Percentiles rank a stretch among this genome's conserved stretches.
Evolutionary conservation across 2,797 vertebrate species (phyloP).

Genomic region (Squalus acanthias): DNA sequence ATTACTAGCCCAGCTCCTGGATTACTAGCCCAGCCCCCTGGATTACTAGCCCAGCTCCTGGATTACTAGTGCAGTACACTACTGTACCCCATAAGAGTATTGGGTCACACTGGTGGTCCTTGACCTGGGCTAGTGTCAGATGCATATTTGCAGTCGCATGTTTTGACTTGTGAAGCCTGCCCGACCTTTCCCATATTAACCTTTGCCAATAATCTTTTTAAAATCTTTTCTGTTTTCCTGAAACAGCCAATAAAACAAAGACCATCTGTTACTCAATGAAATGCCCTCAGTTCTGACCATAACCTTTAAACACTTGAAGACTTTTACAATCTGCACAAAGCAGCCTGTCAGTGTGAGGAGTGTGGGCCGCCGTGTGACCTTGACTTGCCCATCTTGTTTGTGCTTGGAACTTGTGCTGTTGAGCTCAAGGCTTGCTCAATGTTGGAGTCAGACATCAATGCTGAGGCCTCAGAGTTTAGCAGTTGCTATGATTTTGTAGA

Average conservation of each 20-base stretch:
- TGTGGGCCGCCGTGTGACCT: neutral
- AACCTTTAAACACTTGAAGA: neutral
- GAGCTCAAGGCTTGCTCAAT: too few species aligned
- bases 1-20: too few species aligned
- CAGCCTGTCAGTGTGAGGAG: neutral
- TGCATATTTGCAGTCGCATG: slow-evolving; percentile 49
- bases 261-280: neutral
- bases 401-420: neutral
- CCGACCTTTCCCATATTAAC: slow-evolving; percentile 30
- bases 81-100: neutral
- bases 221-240: neutral
- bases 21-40: too few species aligned
- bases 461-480: neutral
- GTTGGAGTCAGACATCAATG: too few species aligned
- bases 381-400: neutral
- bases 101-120: neutral
- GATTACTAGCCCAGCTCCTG: too few species aligned
- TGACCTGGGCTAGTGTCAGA: slow-evolving; percentile 42
- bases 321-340: neutral
- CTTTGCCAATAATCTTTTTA: neutral
- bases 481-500: neutral
- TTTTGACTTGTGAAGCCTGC: slow-evolving; percentile 61
- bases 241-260: neutral
- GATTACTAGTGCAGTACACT: neutral
- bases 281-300: neutral